Base-by-base conservation (phyloP, 2,888 invertebrate genomes). In the Glomeris marginata region DNA sequence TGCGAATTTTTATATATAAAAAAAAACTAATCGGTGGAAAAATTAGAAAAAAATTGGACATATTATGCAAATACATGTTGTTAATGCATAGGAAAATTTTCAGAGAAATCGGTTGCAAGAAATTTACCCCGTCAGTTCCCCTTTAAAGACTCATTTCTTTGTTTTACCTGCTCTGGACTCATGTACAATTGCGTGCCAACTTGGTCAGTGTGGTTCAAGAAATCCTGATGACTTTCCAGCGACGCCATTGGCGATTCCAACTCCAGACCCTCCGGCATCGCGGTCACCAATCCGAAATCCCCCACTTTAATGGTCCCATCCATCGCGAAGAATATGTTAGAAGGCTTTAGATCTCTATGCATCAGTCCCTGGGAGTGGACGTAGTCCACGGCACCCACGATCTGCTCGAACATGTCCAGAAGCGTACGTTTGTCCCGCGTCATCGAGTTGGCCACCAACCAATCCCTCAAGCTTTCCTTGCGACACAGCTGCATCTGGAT, bases 401-500 rank as follows among this genome's bases (percentile, higher is more conserved):
- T 91, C 68, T 98, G 94, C 56, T 78, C 75, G 69, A 92, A 92
- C 53, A 88, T 78, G 35, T 74, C 70, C 48, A 80, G 71, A 46
- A 81, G 74, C 62, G 74, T 65, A 1, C 51, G 51, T 36, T 48
- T 47, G 22, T 50, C 47, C 28, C 54, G 37, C 11, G 34, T 20
- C 21, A 57, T 50, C 13, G 56, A 54, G 4, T 61, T 60, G 60
- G 80, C 77, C 41, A 56, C 49, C 36, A 97, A 71, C 97, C 95
- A 97, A 61, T 94, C 90, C 61, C 84, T 81, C 37, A 98, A 71
- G 56, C 87, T 92, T 61, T 87, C 81, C 60, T 81, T 78, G 48
- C 78, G 77, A 62, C 95, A 97, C 54, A 97, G 70, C 68, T 97
- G 92, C 95, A 97, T 97, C 71, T 97, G 95, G 65, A 97, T 97